Evolutionary conservation across 2,113 vertebrate species (phyloP), one percentile per base, ranked within the genome.

Genomic region (Dendrocopos noguchii): DNA sequence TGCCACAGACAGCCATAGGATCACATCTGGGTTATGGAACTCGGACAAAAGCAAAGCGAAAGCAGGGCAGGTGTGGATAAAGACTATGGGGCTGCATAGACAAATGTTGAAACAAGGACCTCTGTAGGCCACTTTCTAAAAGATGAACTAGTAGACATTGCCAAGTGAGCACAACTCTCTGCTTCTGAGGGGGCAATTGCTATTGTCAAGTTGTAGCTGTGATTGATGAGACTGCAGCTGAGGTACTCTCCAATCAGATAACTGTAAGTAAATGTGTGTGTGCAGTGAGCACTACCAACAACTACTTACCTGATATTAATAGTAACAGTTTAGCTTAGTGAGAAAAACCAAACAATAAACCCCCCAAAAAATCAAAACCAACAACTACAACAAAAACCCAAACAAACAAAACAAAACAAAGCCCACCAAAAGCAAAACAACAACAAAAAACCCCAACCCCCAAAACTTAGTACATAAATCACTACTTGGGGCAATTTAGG

Each of bases 261-360:
- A 31, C 17, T 14, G 39, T 39, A 21, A 75, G 8, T 12, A 55
- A 82, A 83, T 0, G 0, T 15, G 4, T 19, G 7, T 11, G 7
- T 31, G 9, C 52, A 47, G 5, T 42, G 18, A 68, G 21, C 28
- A 57, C 18, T 56, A 53, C 0, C 0, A 59, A 53, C 6, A 36
- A 66, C 33, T 57, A 19, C 6, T 65, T 47, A 19, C 4, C 8
- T 10, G 3, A 12, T 25, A 31, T 12, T 15, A 39, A 11, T 29
- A 77, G 29, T 20, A 67, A 27, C 15, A 63, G 3, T 10, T 61
- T 25, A 29, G 5, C 5, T 63, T 34, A 84, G 4, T 71, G 71
- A 50, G 46, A 59, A 72, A 39, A 39, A 39, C 10, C 36, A 0
- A 1, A 56, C 15, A 44, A 15, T 15, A 15, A 44, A 44, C 34